Evolutionary conservation across 2,113 vertebrate species (phyloP).

Genomic region (Eidolon helvum): DNA sequence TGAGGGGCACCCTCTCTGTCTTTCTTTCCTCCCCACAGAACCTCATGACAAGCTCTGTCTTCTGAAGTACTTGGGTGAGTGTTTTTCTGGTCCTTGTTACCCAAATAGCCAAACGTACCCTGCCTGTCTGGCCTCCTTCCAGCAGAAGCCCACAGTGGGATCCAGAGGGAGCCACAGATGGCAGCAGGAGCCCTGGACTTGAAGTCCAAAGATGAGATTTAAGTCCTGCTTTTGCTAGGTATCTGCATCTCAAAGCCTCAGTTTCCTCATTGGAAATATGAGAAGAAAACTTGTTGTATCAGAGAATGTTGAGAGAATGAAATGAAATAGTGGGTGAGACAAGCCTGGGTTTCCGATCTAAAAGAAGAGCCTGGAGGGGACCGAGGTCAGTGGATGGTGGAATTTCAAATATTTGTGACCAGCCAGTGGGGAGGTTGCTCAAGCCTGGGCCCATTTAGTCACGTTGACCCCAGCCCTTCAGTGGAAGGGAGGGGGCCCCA

Average conservation of each 20-base stretch:
- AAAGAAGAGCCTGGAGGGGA: neutral
- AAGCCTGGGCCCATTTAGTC: neutral
- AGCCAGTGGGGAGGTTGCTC: neutral
- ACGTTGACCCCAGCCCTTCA: neutral
- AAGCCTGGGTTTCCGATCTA: neutral
- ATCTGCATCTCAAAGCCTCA: neutral
- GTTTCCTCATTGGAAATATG: neutral
- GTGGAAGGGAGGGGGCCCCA: neutral
- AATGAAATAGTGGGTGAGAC: neutral
- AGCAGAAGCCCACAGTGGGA: neutral
- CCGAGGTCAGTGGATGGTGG: neutral
- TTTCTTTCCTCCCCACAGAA: neutral
- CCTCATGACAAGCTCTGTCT: neutral
- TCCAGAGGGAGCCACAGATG: neutral
- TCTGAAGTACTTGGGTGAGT: neutral
- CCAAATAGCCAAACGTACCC: neutral
- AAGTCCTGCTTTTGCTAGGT: neutral
- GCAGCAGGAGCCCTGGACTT: neutral
- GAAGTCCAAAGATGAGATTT: neutral
- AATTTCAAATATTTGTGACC: neutral
- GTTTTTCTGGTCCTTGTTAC: neutral
- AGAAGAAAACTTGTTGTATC: neutral
- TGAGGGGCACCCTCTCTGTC: too few species aligned
- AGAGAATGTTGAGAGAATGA: neutral
- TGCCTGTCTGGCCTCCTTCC: neutral